A percentile compares a stretch with the other conserved stretches of the same genome.
Evolutionary conservation across 2,797 vertebrate genomes (phyloP).

Genomic region (Anguilla megastoma): DNA sequence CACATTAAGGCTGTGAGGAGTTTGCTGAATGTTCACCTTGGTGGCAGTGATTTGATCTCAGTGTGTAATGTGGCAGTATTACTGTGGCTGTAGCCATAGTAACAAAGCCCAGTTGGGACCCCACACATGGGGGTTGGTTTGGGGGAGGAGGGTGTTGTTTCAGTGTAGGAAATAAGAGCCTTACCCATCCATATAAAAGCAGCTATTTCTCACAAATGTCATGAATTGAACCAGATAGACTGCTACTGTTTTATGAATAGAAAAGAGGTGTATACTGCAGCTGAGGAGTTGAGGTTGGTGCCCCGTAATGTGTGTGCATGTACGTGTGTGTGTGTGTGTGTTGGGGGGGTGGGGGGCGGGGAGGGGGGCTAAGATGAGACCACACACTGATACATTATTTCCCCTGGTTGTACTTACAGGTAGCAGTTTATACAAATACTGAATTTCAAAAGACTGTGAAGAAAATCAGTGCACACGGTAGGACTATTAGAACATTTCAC

Average conservation of each 20-base stretch:
- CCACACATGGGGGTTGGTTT: conserved; percentile 15
- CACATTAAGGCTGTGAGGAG: not conserved
- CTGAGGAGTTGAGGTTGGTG: not conserved
- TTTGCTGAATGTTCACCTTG: conserved; percentile 1
- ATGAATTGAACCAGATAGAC: not conserved
- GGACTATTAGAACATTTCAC: not conserved
- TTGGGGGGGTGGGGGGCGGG: not conserved
- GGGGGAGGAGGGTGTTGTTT: not conserved
- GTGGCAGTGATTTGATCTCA: not conserved
- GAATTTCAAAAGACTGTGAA: not conserved
- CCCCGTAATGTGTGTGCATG: not conserved
- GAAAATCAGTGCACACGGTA: not conserved
- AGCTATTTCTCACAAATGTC: not conserved
- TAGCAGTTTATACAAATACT: not conserved
- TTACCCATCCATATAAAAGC: not conserved
- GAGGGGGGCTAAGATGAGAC: not conserved
- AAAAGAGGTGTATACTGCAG: not conserved
- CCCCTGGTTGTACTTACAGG: not conserved
- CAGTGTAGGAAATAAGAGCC: not conserved
- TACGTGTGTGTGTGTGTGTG: not conserved
- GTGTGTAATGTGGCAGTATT: conserved; percentile 36
- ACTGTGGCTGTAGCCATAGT: conserved; percentile 42
- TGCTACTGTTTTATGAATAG: conserved; percentile 4
- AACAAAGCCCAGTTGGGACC: conserved; percentile 29
- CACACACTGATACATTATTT: not conserved